phyloP scores from a whole-genome alignment of 2,888 invertebrate species.

The Spialia ferax region DNA sequence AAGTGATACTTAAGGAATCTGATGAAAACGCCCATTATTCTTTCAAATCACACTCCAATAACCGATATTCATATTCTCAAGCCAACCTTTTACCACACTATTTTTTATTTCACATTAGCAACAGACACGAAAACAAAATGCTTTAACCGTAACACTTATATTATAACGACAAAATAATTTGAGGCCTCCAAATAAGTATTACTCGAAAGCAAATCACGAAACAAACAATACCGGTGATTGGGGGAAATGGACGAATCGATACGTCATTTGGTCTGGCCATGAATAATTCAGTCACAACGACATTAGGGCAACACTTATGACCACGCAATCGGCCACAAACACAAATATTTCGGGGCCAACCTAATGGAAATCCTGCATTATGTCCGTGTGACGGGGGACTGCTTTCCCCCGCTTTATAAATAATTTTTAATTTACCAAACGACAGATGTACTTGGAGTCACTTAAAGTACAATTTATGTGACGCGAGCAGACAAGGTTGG shows the following conservation, averaged over 20 bases:
- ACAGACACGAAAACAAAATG: not conserved
- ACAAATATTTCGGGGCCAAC: constrained; percentile 25
- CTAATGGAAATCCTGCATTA: constrained; percentile 34
- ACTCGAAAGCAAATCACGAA: constrained; percentile 6
- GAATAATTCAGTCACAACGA: constrained; percentile 32
- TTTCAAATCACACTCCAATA: no score
- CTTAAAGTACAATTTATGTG: no score
- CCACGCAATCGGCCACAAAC: constrained; percentile 36
- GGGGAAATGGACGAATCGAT: constrained; percentile 28
- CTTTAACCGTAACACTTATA: no score
- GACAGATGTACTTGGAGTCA: no score
- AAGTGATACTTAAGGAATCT: no score
- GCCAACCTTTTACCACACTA: no score
- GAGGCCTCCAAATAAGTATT: not conserved
- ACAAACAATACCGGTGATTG: constrained; percentile 17
- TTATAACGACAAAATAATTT: constrained; percentile 4
- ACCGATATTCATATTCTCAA: no score
- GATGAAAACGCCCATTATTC: no score
- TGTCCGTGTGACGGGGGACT: constrained; percentile 24
- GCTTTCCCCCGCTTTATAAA: not conserved
- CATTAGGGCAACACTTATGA: constrained; percentile 37
- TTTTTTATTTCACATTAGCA: not conserved
- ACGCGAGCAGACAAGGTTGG: no score
- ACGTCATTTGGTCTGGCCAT: constrained; percentile 19
- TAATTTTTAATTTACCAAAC: no score